Evolutionary conservation across 2,113 vertebrate species (phyloP).

Genomic region (Pontoporia blainvillei): DNA sequence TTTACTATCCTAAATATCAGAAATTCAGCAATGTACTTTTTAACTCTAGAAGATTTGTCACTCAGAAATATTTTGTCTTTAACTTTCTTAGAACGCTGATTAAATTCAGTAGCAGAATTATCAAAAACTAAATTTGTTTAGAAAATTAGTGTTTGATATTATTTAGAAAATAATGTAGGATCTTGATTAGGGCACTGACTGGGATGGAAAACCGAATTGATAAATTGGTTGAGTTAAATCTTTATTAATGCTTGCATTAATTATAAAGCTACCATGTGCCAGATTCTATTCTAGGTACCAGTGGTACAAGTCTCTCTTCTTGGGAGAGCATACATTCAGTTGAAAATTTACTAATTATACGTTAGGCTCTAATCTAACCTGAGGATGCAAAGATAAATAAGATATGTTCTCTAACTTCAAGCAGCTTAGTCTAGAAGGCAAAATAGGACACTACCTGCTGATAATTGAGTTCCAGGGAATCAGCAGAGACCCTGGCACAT

Average conservation of each 20-base stretch:
- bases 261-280: neutral
- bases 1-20: neutral
- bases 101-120: neutral
- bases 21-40: neutral
- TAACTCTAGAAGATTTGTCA: neutral
- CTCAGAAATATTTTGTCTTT: conserved; percentile 8
- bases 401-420: neutral
- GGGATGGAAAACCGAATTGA: neutral
- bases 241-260: conserved; percentile 21
- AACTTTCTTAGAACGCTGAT: neutral
- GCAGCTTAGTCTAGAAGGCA: neutral
- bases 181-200: neutral
- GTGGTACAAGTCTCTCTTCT: neutral
- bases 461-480: conserved; percentile 12
- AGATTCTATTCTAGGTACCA: neutral
- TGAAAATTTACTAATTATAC: conserved; percentile 8
- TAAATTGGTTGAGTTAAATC: neutral
- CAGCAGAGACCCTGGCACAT: neutral
- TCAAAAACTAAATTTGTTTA: neutral
- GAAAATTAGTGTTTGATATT: neutral
- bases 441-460: neutral
- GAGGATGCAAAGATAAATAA: neutral
- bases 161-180: conserved; percentile 22
- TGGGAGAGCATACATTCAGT: neutral
- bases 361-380: neutral